These are phyloP conservation scores for Perithous albicinctus DNA, from an alignment of 2,888 invertebrate species.

Conservation along the genomic window DNA sequence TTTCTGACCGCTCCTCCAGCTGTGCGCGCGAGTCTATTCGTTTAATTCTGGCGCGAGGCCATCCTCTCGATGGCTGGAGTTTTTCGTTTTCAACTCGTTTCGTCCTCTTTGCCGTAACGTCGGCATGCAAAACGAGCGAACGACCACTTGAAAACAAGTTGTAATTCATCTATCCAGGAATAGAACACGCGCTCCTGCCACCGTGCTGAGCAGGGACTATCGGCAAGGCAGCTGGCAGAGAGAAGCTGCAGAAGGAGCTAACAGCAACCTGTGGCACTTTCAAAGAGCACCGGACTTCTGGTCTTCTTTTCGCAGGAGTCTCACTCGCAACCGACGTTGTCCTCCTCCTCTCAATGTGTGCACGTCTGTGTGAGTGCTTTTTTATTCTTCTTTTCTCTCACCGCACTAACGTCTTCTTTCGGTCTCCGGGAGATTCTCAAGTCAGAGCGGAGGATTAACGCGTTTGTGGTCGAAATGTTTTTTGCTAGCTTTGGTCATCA, in stretches of 20 bases:
- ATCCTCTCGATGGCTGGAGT: background rate
- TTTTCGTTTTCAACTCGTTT: background rate
- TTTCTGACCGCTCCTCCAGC: background rate
- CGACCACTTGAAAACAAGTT: constrained; percentile 73
- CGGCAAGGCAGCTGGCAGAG: background rate
- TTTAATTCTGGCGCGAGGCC: background rate
- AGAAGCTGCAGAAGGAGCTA: background rate
- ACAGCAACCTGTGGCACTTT: constrained; percentile 15
- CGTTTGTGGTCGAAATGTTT: constrained; percentile 40
- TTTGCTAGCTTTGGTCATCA: background rate
- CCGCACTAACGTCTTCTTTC: constrained; percentile 41
- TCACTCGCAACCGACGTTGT: background rate
- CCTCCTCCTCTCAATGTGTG: background rate
- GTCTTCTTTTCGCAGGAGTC: constrained; percentile 23
- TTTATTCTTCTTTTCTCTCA: constrained; percentile 1
- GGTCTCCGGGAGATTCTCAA: constrained; percentile 7
- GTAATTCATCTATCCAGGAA: constrained; percentile 76
- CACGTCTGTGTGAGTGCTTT: background rate
- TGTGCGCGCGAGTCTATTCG: background rate
- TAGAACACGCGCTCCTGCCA: constrained; percentile 48
- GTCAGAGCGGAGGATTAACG: constrained; percentile 30
- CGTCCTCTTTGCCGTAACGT: background rate
- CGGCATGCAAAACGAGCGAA: constrained; percentile 70
- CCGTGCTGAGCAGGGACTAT: background rate
- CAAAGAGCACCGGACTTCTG: background rate